phyloP scores from a whole-genome alignment of 1,140 invertebrate genomes.

The Ericerus pela region DNA sequence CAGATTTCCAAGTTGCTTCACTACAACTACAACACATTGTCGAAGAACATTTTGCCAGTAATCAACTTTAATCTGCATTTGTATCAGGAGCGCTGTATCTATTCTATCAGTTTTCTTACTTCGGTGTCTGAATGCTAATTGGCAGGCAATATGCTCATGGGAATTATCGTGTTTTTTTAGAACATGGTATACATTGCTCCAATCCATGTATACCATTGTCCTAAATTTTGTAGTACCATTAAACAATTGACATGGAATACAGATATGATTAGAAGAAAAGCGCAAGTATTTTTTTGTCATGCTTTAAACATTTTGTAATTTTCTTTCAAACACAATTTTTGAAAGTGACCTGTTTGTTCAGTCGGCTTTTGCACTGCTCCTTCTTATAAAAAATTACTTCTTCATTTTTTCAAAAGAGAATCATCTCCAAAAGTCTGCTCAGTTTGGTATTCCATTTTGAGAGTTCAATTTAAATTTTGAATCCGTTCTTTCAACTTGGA shows the following conservation, averaged over 20 bases:
- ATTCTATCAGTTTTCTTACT: constrained; percentile 13
- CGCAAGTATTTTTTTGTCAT: background rate
- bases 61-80: constrained; percentile 13
- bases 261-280: background rate
- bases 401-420: too few species aligned
- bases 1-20: background rate
- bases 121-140: constrained; percentile 14
- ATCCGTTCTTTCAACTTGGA: too few species aligned
- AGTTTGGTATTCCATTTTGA: too few species aligned
- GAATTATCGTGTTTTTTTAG: constrained; percentile 23
- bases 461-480: too few species aligned
- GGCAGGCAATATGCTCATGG: constrained; percentile 17
- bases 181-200: constrained; percentile 21
- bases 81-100: constrained; percentile 12
- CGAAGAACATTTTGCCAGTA: constrained; percentile 19
- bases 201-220: constrained; percentile 23
- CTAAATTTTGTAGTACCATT: background rate
- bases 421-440: too few species aligned
- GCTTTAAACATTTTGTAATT: background rate
- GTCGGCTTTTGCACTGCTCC: too few species aligned
- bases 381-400: too few species aligned
- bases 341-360: too few species aligned
- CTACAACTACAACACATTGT: background rate
- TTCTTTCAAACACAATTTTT: background rate
- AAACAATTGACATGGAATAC: background rate